Conservation (phyloP, 2,888 invertebrate species). For the Rhaphigaster nebulosa region DNA sequence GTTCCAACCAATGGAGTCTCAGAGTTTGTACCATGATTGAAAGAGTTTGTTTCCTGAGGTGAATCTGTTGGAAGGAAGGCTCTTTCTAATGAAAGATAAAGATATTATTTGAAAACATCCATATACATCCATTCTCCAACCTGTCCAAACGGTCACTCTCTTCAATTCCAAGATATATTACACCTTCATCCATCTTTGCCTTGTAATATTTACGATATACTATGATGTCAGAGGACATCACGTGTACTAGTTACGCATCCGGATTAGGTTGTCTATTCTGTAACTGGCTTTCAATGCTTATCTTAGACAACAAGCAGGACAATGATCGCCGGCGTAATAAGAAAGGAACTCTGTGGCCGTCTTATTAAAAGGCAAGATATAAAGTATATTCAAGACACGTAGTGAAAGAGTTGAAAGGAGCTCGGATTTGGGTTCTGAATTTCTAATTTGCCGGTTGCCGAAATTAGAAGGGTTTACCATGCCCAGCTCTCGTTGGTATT, state of each 20-base stretch:
- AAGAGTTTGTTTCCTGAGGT: too few relatives aligned
- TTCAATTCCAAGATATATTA: too few relatives aligned
- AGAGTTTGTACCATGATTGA: too few relatives aligned
- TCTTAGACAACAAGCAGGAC: neutral
- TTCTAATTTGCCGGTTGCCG: constrained; percentile 40
- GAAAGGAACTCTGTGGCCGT: neutral
- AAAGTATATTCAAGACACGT: constrained; percentile 34
- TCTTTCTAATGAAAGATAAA: too few relatives aligned
- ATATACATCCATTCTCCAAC: too few relatives aligned
- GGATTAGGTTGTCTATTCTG: neutral
- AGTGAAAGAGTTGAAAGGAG: constrained; percentile 29
- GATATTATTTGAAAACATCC: too few relatives aligned
- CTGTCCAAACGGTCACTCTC: too few relatives aligned
- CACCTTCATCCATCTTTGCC: too few relatives aligned
- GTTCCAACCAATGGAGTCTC: too few relatives aligned
- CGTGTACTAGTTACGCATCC: neutral
- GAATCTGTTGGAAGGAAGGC: too few relatives aligned
- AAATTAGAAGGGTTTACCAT: constrained; percentile 31
- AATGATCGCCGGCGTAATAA: constrained; percentile 23
- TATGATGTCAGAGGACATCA: neutral
- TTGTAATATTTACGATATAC: too few relatives aligned
- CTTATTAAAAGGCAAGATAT: constrained; percentile 39
- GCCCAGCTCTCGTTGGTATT: neutral
- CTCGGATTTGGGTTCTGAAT: constrained; percentile 37
- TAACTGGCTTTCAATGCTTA: neutral